Percentiles rank a stretch among this genome's conserved stretches.
Evolutionary conservation across 1,140 invertebrate genomes (phyloP).

Genomic region (Pseudomyrmex sp.): DNA sequence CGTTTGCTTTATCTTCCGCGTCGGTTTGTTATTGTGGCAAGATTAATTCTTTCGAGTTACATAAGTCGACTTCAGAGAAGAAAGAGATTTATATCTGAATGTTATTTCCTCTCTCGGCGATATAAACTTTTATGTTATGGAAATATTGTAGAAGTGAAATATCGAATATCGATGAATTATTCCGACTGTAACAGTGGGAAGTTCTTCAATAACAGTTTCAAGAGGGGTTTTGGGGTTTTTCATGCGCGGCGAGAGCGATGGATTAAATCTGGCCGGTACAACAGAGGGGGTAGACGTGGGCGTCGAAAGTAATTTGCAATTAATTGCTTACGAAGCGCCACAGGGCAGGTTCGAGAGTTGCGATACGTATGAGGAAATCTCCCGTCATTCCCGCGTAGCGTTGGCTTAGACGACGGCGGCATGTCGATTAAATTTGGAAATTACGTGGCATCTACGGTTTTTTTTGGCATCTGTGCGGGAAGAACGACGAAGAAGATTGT

Average conservation of each 20-base stretch:
- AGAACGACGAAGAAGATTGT: background rate
- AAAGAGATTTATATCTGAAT: background rate
- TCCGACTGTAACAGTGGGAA: background rate
- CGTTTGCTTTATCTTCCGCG: slow-evolving; percentile 22
- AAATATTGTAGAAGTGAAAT: background rate
- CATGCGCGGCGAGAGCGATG: slow-evolving; percentile 3
- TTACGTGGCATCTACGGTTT: slow-evolving; percentile 1
- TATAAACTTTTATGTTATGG: background rate
- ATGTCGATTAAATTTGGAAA: slow-evolving; percentile 50
- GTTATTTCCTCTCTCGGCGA: too few species aligned
- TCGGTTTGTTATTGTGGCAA: background rate
- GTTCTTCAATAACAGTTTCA: slow-evolving; percentile 5
- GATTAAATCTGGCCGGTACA: slow-evolving; percentile 53
- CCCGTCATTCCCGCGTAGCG: slow-evolving; percentile 17
- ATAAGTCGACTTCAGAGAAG: background rate
- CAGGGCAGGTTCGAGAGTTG: slow-evolving; percentile 4
- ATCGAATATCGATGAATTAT: slow-evolving; percentile 15
- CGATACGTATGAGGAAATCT: slow-evolving; percentile 21
- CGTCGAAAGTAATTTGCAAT: slow-evolving; percentile 67
- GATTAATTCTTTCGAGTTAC: slow-evolving; percentile 27
- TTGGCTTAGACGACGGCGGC: background rate
- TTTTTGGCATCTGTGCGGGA: background rate
- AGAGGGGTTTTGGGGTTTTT: slow-evolving; percentile 3
- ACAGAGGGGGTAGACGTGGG: slow-evolving; percentile 10
- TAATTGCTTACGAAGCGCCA: slow-evolving; percentile 54